Base-by-base conservation (phyloP, 2,888 invertebrate genomes). In the Brachypterus glaber region DNA sequence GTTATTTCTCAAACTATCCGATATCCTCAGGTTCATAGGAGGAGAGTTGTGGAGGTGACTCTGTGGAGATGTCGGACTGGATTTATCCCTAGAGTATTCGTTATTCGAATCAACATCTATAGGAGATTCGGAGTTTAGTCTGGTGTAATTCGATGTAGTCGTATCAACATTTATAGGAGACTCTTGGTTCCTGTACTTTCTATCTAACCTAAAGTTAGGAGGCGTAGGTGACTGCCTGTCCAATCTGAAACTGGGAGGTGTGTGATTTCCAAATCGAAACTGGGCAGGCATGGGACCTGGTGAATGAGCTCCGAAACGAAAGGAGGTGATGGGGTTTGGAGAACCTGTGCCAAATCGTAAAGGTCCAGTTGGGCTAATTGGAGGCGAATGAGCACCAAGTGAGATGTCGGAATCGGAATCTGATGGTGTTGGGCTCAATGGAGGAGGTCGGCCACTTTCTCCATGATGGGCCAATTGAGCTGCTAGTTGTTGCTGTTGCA, bases 381-480 rank as follows among this genome's bases (percentile, higher is more conserved):
- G 64, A 3, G 64, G 62, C 8, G 67, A 65, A 39, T 65, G 66
- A 0, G 66, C 66, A 2, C 61, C 63, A 29, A 68, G 49, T 7
- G 66, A 66, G 44, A 68, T 68, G 55, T 68, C 68, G 13, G 65
- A 65, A 47, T 67, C 66, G 47, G 62, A 61, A 48, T 67, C 67
- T 0, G 67, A 66, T 2, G 65, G 62, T 4, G 64, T 59, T 17
- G 66, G 66, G 40, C 63, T 63, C 16, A 65, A 40, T 3, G 60
- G 58, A 8, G 64, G 61, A 26, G 57, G 58, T 24, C 52, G 50
- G 4, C 53, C 49, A 11, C 53, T 49, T 8, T 54, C 48, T 35
- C 63, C 62, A 44, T 63, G 62, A 18, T 64, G 63, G 26, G 64
- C 50, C 36, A 65, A 60, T 5, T 64, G 64, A 5, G 66, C 66